phyloP scores from a whole-genome alignment of 2,888 invertebrate species.

The Asteroscopus sphinx region DNA sequence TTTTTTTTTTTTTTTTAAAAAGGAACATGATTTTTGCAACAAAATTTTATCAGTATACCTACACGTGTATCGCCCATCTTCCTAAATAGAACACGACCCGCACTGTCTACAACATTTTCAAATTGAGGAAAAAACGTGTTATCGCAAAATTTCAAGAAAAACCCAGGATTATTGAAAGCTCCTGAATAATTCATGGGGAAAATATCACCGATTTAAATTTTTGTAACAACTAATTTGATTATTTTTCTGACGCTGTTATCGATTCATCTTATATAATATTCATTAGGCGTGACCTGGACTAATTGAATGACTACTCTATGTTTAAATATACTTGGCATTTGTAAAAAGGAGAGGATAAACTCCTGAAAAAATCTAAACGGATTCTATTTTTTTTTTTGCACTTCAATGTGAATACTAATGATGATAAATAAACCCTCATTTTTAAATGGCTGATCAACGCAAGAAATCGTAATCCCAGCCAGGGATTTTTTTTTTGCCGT shows the following conservation, averaged over 20 bases:
- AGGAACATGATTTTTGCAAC: constrained; percentile 12
- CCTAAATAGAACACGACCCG: constrained; percentile 22
- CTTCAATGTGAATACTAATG: constrained; percentile 26
- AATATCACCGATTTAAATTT: constrained; percentile 56
- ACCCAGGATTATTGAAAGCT: constrained; percentile 35
- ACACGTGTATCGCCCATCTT: constrained; percentile 9
- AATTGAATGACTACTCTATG: constrained; percentile 40
- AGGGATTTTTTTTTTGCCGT: too few species aligned
- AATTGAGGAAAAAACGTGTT: constrained; percentile 44
- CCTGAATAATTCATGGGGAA: constrained; percentile 48
- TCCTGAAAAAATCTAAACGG: constrained; percentile 1
- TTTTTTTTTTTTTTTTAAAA: too few species aligned
- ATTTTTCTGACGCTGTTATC: constrained; percentile 46
- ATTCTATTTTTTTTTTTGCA: constrained; percentile 15
- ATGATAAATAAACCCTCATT: too few species aligned
- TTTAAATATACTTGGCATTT: constrained; percentile 25
- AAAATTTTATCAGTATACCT: constrained; percentile 13
- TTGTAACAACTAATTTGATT: constrained; percentile 49
- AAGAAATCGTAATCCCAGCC: too few species aligned
- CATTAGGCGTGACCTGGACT: constrained; percentile 39
- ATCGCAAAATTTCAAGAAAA: constrained; percentile 30
- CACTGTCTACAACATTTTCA: constrained; percentile 14
- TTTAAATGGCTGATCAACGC: too few species aligned
- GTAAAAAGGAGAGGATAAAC: constrained; percentile 8
- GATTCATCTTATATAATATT: constrained; percentile 52